Evolutionary conservation across 2,113 vertebrate genomes (phyloP), one percentile per base, ranked within the genome.

Genomic region (Onychostruthus taczanowskii): DNA sequence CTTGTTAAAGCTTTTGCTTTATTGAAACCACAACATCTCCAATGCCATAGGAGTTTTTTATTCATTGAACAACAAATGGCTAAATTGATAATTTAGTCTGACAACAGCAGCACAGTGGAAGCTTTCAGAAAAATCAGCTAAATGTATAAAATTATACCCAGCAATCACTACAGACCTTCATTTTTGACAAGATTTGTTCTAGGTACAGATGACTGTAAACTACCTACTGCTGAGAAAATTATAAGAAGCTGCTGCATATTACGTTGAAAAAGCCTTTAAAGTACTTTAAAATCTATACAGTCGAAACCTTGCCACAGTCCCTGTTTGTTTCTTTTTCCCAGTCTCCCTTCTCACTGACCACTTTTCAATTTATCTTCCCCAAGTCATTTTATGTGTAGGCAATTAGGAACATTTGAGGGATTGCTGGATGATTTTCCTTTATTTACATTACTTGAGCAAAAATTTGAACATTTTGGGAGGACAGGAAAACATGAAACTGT

Each of bases 51-150:
- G 91, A 91, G 93, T 96, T 97, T 95, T 95, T 94, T 96, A 97
- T 97, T 97, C 94, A 90, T 97, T 93, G 93, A 94, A 85, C 86
- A 95, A 93, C 94, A 97, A 97, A 95, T 92, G 96, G 76, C 82
- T 97, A 97, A 96, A 97, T 95, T 84, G 94, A 83, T 97, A 97
- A 97, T 97, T 96, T 95, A 95, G 85, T 94, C 91, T 97, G 95
- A 96, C 78, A 96, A 95, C 53, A 95, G 95, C 90, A 96, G 93
- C 77, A 87, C 55, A 87, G 89, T 83, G 81, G 91, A 97, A 93
- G 88, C 91, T 97, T 97, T 97, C 95, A 97, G 95, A 93, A 96
- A 92, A 93, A 97, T 97, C 95, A 91, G 94, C 96, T 94, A 95
- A 96, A 95, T 89, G 75, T 93, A 93, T 96, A 96, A 96, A 97